These are phyloP conservation scores for Laothoe populi DNA, from an alignment of 2,888 invertebrate genomes.

Conservation along the genomic window DNA sequence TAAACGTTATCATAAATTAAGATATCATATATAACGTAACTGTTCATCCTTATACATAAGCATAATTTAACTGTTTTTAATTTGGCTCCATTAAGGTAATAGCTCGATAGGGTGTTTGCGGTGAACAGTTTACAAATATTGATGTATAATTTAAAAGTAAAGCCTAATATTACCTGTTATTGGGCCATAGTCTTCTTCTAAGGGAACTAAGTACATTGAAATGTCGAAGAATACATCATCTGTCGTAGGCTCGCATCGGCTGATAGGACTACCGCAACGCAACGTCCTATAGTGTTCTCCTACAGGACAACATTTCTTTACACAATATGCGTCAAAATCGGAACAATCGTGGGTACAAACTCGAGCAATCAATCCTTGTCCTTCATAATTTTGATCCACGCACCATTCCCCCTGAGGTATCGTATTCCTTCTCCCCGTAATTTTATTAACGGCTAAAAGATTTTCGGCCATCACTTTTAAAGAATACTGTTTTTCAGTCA, in stretches of 20 bases:
- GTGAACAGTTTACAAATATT: background rate
- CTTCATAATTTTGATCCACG: slow-evolving; percentile 59
- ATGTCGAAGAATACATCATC: slow-evolving; percentile 60
- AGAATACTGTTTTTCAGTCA: slow-evolving; percentile 56
- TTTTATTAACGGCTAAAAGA: slow-evolving; percentile 50
- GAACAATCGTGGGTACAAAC: slow-evolving; percentile 65
- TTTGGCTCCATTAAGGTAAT: no score
- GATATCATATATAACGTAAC: background rate
- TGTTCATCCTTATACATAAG: background rate
- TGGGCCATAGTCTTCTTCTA: slow-evolving; percentile 45
- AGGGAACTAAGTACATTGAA: slow-evolving; percentile 60
- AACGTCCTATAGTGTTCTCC: slow-evolving; percentile 74
- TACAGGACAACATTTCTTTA: slow-evolving; percentile 83
- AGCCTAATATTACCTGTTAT: slow-evolving; percentile 55
- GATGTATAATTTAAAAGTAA: background rate
- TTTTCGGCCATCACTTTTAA: slow-evolving; percentile 57
- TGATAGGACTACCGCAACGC: slow-evolving; percentile 57
- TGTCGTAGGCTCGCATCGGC: slow-evolving; percentile 64
- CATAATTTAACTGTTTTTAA: background rate
- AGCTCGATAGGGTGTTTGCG: background rate
- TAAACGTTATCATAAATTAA: slow-evolving; percentile 39
- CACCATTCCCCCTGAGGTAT: slow-evolving; percentile 72
- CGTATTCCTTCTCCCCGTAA: slow-evolving; percentile 40
- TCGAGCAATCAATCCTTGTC: slow-evolving; percentile 57
- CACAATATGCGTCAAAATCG: slow-evolving; percentile 65